Percentiles rank a stretch among this genome's conserved stretches.
phyloP scores from a whole-genome alignment of 2,113 vertebrate species.

The Austrofundulus limnaeus region DNA sequence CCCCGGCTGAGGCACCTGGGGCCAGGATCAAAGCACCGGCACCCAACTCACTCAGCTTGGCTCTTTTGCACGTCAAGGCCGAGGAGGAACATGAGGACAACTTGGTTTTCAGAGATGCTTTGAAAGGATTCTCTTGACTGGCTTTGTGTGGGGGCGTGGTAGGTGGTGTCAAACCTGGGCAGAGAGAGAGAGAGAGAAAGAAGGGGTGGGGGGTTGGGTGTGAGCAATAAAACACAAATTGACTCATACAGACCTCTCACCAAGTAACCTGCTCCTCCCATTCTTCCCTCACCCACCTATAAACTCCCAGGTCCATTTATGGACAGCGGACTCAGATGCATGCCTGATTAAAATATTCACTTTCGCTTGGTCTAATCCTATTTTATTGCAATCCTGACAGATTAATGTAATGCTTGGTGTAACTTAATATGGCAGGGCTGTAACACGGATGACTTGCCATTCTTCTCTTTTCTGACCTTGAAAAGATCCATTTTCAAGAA shows the following conservation, averaged over 20 bases:
- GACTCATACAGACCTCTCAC: slow-evolving; percentile 59
- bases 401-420: slow-evolving; percentile 79
- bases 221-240: slow-evolving; percentile 46
- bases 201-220: slow-evolving; percentile 48
- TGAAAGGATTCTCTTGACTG: slow-evolving; percentile 98
- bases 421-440: slow-evolving; percentile 71
- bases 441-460: slow-evolving; percentile 63
- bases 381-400: slow-evolving; percentile 81
- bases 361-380: slow-evolving; percentile 74
- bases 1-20: slow-evolving; percentile 75
- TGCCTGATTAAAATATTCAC: slow-evolving; percentile 80
- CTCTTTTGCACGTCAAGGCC: slow-evolving; percentile 88
- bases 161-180: slow-evolving; percentile 97
- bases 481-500: slow-evolving; percentile 49
- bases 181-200: slow-evolving; percentile 40
- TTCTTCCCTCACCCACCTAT: slow-evolving; percentile 43
- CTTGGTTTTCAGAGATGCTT: slow-evolving; percentile 95
- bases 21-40: slow-evolving; percentile 77
- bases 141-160: slow-evolving; percentile 99
- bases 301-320: slow-evolving; percentile 68
- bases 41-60: slow-evolving; percentile 87
- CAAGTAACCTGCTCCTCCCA: slow-evolving; percentile 17
- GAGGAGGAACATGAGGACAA: slow-evolving; percentile 93
- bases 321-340: slow-evolving; percentile 69
- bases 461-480: slow-evolving; percentile 71